These are phyloP conservation scores for Meloidogyne floridensis DNA, from an alignment of 1,140 invertebrate species.

Conservation along the genomic window DNA sequence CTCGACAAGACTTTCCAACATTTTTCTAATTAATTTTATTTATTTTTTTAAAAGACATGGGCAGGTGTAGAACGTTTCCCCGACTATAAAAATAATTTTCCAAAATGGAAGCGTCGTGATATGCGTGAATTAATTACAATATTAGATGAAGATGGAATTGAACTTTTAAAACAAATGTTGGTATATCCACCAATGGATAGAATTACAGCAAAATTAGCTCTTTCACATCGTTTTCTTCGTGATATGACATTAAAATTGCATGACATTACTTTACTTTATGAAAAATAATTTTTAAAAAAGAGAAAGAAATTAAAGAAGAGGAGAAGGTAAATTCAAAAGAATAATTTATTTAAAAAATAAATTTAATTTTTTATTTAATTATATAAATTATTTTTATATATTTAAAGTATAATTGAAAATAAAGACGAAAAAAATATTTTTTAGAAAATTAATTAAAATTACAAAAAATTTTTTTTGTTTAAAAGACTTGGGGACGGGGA, in stretches of 20 bases:
- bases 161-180: slow-evolving; percentile 71
- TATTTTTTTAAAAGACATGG: slow-evolving; percentile 71
- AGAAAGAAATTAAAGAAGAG: neutral
- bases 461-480: too few relatives aligned
- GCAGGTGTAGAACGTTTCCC: slow-evolving; percentile 81
- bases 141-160: slow-evolving; percentile 68
- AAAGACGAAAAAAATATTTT: too few relatives aligned
- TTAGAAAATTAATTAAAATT: too few relatives aligned
- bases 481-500: too few relatives aligned
- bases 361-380: too few relatives aligned
- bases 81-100: slow-evolving; percentile 85
- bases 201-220: slow-evolving; percentile 17
- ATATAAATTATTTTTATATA: too few relatives aligned
- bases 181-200: slow-evolving; percentile 29
- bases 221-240: slow-evolving; percentile 28
- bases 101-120: slow-evolving; percentile 79
- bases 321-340: too few relatives aligned
- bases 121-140: slow-evolving; percentile 65
- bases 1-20: too few relatives aligned
- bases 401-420: too few relatives aligned
- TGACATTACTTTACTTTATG: slow-evolving; percentile 15
- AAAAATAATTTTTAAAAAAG: neutral
- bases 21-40: slow-evolving; percentile 13
- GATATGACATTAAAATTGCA: slow-evolving; percentile 20
- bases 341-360: neutral